A percentile compares a stretch with the other conserved stretches of the same genome.
These are phyloP conservation scores for Stenchaetothrips biformis DNA, from an alignment of 2,888 invertebrate species.

Conservation along the genomic window DNA sequence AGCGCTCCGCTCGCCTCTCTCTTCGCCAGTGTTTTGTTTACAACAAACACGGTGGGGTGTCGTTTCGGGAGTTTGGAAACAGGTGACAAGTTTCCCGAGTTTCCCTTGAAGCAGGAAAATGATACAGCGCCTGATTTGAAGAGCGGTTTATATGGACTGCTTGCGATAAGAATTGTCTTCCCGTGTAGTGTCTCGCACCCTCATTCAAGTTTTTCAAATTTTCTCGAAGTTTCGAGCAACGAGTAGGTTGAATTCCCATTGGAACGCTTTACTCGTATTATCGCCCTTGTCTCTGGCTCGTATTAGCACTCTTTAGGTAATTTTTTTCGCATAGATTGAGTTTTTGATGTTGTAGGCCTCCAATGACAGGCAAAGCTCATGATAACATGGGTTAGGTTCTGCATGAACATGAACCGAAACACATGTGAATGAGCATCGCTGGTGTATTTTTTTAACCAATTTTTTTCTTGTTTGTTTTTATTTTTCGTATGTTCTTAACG, in stretches of 20 bases:
- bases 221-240: not conserved
- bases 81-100: not conserved
- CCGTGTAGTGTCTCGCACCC: not conserved
- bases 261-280: no score
- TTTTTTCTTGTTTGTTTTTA: not conserved
- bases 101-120: not conserved
- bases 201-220: not conserved
- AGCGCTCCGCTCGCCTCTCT: no score
- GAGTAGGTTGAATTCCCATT: not conserved
- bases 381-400: not conserved
- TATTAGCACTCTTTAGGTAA: no score
- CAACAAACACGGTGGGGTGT: not conserved
- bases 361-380: no score
- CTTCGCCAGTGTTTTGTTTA: not conserved
- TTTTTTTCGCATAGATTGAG: no score
- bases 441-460: not conserved
- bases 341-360: no score
- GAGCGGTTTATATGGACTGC: not conserved
- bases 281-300: no score
- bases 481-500: no score
- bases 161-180: no score
- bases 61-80: not conserved
- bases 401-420: not conserved
- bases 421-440: not conserved
- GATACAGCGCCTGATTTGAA: not conserved